Evolutionary conservation across 2,888 invertebrate species (phyloP).

Genomic region (Mythimna vitellina): DNA sequence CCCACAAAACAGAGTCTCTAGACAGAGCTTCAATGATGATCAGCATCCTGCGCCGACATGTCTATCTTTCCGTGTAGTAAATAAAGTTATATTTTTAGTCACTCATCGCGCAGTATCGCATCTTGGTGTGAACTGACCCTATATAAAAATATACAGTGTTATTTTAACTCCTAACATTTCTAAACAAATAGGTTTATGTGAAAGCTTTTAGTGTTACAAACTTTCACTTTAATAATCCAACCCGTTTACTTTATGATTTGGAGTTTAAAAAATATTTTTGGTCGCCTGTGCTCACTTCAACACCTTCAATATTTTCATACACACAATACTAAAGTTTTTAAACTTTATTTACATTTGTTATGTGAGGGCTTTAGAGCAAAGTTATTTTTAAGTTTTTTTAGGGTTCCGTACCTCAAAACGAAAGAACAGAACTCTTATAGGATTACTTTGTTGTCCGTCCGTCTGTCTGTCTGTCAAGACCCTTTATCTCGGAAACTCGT

Average conservation of each 20-base stretch:
- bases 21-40: too few relatives aligned
- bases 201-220: conserved; percentile 45
- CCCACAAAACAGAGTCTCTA: too few relatives aligned
- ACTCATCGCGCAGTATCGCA: too few relatives aligned
- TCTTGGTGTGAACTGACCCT: too few relatives aligned
- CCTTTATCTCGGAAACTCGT: too few relatives aligned
- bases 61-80: too few relatives aligned
- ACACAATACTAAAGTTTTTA: background rate
- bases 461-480: too few relatives aligned
- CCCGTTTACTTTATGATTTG: conserved; percentile 13
- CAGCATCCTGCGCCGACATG: too few relatives aligned
- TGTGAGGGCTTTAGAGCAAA: background rate
- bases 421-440: too few relatives aligned
- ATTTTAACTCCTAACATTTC: background rate
- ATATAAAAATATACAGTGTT: background rate
- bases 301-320: conserved; percentile 9
- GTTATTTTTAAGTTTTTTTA: background rate
- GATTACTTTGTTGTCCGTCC: too few relatives aligned
- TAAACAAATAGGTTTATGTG: conserved; percentile 11
- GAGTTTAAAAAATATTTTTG: conserved; percentile 12
- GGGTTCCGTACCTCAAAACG: too few relatives aligned
- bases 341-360: background rate
- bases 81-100: too few relatives aligned
- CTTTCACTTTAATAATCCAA: conserved; percentile 17
- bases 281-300: background rate